These are phyloP conservation scores for Furnarius figulus DNA, from an alignment of 2,113 vertebrate genomes.

Conservation along the genomic window DNA sequence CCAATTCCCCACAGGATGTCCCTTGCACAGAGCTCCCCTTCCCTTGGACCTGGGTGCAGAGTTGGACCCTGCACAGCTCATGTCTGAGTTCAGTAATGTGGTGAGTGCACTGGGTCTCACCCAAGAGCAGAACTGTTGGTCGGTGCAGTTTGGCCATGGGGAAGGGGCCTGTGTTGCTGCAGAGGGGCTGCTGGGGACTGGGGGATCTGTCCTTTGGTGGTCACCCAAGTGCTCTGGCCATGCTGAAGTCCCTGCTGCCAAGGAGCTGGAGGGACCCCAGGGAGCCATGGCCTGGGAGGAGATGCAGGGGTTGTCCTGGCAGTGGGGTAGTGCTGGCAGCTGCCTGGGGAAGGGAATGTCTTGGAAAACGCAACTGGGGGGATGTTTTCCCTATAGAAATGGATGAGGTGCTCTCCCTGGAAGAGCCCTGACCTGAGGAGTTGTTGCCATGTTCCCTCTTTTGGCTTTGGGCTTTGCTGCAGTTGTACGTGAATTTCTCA, in stretches of 20 bases:
- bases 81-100: neutral
- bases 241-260: accelerated
- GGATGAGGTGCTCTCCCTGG: neutral
- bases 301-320: neutral
- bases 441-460: neutral
- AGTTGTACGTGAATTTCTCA: neutral
- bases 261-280: neutral
- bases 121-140: neutral
- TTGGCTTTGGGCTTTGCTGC: neutral
- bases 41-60: neutral
- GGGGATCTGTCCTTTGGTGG: neutral
- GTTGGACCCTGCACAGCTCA: neutral
- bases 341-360: neutral
- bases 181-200: neutral
- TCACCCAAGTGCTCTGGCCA: accelerated
- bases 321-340: neutral
- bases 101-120: neutral
- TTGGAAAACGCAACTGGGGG: neutral
- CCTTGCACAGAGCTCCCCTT: neutral
- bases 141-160: accelerated
- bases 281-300: neutral
- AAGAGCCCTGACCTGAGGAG: neutral
- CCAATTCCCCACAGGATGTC: neutral
- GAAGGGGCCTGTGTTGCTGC: neutral
- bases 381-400: neutral